Conservation (phyloP, 2,888 invertebrate species). For the Pachydiplax longipennis region DNA sequence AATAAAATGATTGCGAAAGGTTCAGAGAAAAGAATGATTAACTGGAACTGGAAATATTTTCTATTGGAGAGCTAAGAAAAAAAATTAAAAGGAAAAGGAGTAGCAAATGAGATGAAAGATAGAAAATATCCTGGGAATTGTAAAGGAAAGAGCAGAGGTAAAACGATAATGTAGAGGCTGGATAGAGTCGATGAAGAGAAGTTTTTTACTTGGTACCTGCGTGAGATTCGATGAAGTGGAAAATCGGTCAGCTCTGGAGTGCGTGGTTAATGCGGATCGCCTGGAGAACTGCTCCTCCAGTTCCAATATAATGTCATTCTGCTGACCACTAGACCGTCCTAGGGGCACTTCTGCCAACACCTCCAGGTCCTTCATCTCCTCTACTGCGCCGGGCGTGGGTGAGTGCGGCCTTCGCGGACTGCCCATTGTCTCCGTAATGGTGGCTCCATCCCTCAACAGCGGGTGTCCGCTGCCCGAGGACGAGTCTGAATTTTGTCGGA, state of each 20-base stretch:
- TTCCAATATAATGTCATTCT: not conserved
- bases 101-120: too few species aligned
- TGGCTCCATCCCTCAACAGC: constrained; percentile 48
- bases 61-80: too few species aligned
- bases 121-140: too few species aligned
- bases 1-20: too few species aligned
- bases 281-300: constrained; percentile 28
- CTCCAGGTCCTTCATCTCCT: constrained; percentile 53
- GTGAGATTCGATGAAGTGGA: constrained; percentile 33
- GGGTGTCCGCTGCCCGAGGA: constrained; percentile 54
- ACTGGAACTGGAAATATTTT: too few species aligned
- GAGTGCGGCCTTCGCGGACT: constrained; percentile 46
- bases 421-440: constrained; percentile 17
- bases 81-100: too few species aligned
- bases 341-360: constrained; percentile 52
- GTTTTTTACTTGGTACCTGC: not conserved
- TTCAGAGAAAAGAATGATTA: too few species aligned
- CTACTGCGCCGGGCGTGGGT: constrained; percentile 16
- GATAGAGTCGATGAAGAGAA: too few species aligned
- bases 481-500: constrained; percentile 55
- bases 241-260: constrained; percentile 14
- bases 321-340: constrained; percentile 43
- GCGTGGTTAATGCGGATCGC: not conserved
- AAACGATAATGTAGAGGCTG: too few species aligned
- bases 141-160: too few species aligned